Evolutionary conservation across 2,113 vertebrate genomes (phyloP), one percentile per base, ranked within the genome.

Genomic region (Gambusia holbrooki): DNA sequence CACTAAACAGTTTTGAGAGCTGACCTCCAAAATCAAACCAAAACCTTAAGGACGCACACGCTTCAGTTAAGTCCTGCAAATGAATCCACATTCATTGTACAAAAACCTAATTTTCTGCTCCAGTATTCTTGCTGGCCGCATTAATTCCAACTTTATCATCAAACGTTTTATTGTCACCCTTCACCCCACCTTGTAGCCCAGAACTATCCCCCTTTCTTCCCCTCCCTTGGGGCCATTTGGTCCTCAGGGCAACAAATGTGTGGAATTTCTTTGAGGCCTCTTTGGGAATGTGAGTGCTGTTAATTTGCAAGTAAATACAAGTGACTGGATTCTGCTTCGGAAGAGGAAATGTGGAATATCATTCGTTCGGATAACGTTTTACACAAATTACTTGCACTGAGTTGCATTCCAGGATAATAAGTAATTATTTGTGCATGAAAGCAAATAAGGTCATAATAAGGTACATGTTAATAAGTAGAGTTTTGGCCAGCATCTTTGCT

Each of bases 231-330:
- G 74, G 84, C 83, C 89, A 90, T 93, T 92, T 92, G 89, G 86
- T 81, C 74, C 79, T 69, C 69, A 32, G 88, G 87, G 80, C 71
- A 88, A 87, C 89, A 84, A 90, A 89, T 84, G 92, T 88, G 86
- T 85, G 90, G 90, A 92, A 92, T 93, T 84, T 91, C 88, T 87
- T 83, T 83, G 92, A 90, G 90, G 87, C 90, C 89, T 87, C 85
- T 86, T 63, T 83, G 88, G 87, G 87, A 89, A 89, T 87, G 67
- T 58, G 75, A 81, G 81, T 71, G 86, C 81, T 73, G 90, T 90
- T 93, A 86, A 92, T 93, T 93, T 92, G 88, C 89, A 90, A 92
- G 92, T 88, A 92, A 93, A 92, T 91, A 82, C 86, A 54, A 86
- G 62, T 76, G 84, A 77, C 61, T 71, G 22, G 87, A 81, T 81